These are phyloP conservation scores for Colossoma macropomum DNA, from an alignment of 2,113 vertebrate species.

Conservation along the genomic window DNA sequence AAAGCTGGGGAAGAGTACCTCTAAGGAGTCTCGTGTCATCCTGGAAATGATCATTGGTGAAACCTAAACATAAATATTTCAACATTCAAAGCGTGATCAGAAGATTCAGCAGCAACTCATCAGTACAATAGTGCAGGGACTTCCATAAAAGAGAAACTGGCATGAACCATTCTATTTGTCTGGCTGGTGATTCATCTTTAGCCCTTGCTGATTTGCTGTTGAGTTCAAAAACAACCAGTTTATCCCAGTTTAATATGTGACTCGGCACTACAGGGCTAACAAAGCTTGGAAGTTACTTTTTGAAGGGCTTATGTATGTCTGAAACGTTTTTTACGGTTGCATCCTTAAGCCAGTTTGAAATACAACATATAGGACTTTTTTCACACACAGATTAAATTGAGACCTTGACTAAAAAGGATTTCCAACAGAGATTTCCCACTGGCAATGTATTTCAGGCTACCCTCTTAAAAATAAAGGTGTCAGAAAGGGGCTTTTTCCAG, in stretches of 20 bases:
- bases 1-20: constrained; percentile 74
- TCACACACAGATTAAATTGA: background rate
- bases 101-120: constrained; percentile 63
- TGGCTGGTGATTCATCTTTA: constrained; percentile 13
- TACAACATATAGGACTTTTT: background rate
- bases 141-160: constrained; percentile 24
- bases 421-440: constrained; percentile 34
- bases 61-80: constrained; percentile 83
- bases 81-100: constrained; percentile 72
- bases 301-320: background rate
- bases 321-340: background rate
- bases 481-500: too few relatives aligned
- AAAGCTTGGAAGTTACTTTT: constrained; percentile 1
- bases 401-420: background rate
- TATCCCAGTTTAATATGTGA: constrained; percentile 78
- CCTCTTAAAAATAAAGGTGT: background rate
- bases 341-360: background rate
- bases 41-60: constrained; percentile 86
- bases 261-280: constrained; percentile 58
- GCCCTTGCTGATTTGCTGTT: background rate
- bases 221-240: constrained; percentile 58
- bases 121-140: constrained; percentile 59
- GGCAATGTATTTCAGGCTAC: background rate
- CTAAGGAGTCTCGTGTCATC: constrained; percentile 85
- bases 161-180: background rate